A percentile compares a stretch with the other conserved stretches of the same genome.
phyloP scores from a whole-genome alignment of 2,888 invertebrate genomes.

The Diaperis boleti region DNA sequence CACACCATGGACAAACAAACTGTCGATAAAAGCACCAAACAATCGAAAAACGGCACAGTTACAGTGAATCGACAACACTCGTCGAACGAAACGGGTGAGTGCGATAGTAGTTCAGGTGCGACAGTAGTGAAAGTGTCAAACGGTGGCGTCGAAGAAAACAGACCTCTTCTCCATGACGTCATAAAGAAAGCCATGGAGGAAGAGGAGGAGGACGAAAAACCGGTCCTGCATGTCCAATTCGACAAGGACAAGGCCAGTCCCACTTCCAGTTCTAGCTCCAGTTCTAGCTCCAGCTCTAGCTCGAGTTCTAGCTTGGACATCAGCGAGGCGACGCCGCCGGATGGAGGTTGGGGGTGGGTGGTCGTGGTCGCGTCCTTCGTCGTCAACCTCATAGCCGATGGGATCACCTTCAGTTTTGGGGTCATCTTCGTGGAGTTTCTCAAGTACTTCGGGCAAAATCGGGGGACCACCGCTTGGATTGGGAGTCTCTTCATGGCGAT shows the following conservation, averaged over 20 bases:
- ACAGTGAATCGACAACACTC: conserved; percentile 42
- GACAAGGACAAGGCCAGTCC: conserved; percentile 63
- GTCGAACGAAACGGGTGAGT: too few species aligned
- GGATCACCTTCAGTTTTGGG: conserved; percentile 93
- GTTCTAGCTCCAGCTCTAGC: conserved; percentile 21
- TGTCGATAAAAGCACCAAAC: conserved; percentile 16
- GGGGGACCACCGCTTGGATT: conserved; percentile 91
- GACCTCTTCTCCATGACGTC: conserved; percentile 6
- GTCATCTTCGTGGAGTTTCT: conserved; percentile 89
- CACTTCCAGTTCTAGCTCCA: conserved; percentile 1
- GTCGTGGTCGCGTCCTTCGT: conserved; percentile 90
- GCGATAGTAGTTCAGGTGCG: too few species aligned
- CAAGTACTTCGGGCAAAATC: conserved; percentile 85
- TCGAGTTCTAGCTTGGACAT: conserved; percentile 64
- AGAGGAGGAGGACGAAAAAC: conserved; percentile 41
- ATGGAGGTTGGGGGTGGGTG: conserved; percentile 95
- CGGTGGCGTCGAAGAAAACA: conserved; percentile 29
- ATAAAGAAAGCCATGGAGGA: not conserved
- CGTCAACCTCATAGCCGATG: conserved; percentile 92
- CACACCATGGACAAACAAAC: conserved; percentile 55
- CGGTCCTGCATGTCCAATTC: conserved; percentile 72
- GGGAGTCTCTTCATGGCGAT: conserved; percentile 93
- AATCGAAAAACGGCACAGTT: conserved; percentile 8
- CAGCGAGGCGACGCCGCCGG: conserved; percentile 80
- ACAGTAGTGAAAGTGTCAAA: conserved; percentile 30